Conservation (phyloP, 2,797 vertebrate genomes). For the Momotus momota region DNA sequence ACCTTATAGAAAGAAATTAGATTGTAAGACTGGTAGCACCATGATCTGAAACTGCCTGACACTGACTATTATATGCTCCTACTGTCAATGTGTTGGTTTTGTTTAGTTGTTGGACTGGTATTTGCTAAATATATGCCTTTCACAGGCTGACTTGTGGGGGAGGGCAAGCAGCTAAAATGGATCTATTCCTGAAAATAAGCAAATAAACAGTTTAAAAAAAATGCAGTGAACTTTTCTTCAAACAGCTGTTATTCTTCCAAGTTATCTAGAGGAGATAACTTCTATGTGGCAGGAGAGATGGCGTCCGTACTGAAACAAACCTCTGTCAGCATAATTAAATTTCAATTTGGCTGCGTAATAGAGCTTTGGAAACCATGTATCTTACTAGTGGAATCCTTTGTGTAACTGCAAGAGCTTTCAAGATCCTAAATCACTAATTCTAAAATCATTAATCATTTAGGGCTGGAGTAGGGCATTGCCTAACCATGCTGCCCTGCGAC, state of each 20-base stretch:
- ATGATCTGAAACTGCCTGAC: background rate
- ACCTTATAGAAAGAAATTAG: background rate
- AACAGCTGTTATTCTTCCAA: background rate
- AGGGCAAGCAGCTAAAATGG: background rate
- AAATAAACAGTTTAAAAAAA: background rate
- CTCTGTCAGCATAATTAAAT: background rate
- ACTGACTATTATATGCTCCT: background rate
- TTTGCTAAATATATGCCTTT: background rate
- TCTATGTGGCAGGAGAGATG: background rate
- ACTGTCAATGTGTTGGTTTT: background rate
- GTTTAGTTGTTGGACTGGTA: background rate
- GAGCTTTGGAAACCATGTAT: background rate
- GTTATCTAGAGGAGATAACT: background rate
- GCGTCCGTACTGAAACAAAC: background rate
- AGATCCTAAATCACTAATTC: background rate
- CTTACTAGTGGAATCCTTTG: too few relatives aligned
- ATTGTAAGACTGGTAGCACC: background rate
- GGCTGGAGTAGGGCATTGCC: background rate
- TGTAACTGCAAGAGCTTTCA: too few relatives aligned
- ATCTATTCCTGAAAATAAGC: background rate
- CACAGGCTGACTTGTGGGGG: background rate
- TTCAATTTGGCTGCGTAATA: background rate
- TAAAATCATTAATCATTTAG: background rate
- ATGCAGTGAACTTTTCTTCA: background rate
- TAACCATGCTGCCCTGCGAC: background rate